phyloP scores from a whole-genome alignment of 2,113 vertebrate species.

The Litocranius walleri region DNA sequence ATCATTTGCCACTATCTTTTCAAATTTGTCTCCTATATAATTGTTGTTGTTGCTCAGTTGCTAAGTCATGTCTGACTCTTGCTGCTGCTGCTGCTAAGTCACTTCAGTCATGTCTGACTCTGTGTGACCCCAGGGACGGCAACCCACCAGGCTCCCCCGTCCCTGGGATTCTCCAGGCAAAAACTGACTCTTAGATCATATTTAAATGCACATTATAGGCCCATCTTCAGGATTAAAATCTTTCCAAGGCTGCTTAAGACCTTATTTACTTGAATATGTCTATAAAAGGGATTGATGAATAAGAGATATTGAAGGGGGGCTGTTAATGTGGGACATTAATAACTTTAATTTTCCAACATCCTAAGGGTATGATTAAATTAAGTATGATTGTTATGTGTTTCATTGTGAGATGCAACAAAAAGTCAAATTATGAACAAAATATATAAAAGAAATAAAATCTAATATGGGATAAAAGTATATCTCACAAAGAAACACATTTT shows the following conservation, averaged over 20 bases:
- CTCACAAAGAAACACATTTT: not conserved
- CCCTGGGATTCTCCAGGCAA: too few relatives aligned
- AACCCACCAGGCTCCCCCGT: too few relatives aligned
- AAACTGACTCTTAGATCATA: not conserved
- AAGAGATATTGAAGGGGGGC: not conserved
- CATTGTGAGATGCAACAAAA: not conserved
- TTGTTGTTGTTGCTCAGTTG: not conserved
- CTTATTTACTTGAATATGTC: not conserved
- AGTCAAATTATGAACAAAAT: not conserved
- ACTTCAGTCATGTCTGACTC: too few relatives aligned
- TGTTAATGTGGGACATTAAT: not conserved
- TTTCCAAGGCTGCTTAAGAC: not conserved
- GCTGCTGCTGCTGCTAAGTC: too few relatives aligned
- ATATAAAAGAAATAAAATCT: not conserved
- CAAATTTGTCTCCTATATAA: not conserved
- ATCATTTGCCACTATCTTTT: not conserved
- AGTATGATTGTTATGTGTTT: not conserved
- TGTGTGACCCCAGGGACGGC: too few relatives aligned
- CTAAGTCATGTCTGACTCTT: not conserved
- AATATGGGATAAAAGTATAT: not conserved
- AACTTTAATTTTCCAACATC: not conserved
- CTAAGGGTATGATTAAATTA: not conserved
- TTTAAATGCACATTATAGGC: not conserved
- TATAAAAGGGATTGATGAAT: not conserved
- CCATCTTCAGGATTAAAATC: not conserved